phyloP scores from a whole-genome alignment of 2,888 invertebrate species.

The Acanthosoma haemorrhoidale region DNA sequence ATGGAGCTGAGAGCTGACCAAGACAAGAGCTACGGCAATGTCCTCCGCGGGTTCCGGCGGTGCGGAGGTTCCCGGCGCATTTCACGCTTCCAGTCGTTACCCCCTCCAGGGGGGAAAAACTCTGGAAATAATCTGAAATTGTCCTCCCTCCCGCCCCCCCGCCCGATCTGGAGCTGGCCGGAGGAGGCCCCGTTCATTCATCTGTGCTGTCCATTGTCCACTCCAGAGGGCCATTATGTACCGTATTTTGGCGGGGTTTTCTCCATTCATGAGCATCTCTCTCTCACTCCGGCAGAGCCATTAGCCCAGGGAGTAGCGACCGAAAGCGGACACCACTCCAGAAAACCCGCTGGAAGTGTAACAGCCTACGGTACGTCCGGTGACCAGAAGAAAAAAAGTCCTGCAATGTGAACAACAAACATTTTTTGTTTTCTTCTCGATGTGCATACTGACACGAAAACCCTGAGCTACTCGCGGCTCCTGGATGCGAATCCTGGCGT shows the following conservation, averaged over 20 bases:
- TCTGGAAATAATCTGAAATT: conserved; percentile 39
- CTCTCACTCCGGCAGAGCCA: conserved; percentile 5
- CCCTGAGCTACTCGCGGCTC: too few relatives aligned
- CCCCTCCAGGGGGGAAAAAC: conserved; percentile 34
- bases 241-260: conserved; percentile 36
- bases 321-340: too few relatives aligned
- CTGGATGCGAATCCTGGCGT: too few relatives aligned
- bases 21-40: too few relatives aligned
- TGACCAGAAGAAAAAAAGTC: too few relatives aligned
- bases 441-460: too few relatives aligned
- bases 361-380: too few relatives aligned
- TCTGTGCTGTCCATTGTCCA: conserved; percentile 24
- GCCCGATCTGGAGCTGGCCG: background rate
- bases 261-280: conserved; percentile 24
- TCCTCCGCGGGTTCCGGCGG: background rate
- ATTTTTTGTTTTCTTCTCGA: too few relatives aligned
- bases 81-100: conserved; percentile 36
- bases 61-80: conserved; percentile 25
- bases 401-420: too few relatives aligned
- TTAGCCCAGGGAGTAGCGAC: background rate
- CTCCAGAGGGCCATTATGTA: conserved; percentile 34
- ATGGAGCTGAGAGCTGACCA: too few relatives aligned
- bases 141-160: conserved; percentile 9
- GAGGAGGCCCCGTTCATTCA: conserved; percentile 25
- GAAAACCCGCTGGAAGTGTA: too few relatives aligned